A percentile compares a stretch with the other conserved stretches of the same genome.
phyloP scores from a whole-genome alignment of 2,797 vertebrate genomes.

The Centroberyx gerrardi region DNA sequence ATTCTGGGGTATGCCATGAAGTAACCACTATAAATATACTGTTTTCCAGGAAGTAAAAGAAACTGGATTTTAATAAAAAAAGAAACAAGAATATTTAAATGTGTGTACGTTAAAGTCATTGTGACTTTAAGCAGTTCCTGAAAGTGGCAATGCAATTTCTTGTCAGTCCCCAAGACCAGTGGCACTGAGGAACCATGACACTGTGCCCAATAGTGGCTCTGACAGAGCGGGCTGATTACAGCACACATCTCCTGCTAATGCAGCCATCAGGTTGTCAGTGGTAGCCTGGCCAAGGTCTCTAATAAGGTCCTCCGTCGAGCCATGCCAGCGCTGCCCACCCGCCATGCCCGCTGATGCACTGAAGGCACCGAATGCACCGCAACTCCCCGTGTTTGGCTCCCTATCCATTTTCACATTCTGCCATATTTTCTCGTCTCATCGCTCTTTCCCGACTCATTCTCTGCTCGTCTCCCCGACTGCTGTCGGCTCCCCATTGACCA shows the following conservation, averaged over 20 bases:
- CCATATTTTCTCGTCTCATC: not conserved
- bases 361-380: not conserved
- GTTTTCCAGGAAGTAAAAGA: too few relatives aligned
- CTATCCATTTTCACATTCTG: not conserved
- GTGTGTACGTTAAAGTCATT: too few relatives aligned
- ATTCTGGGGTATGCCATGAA: too few relatives aligned
- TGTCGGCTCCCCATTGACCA: too few relatives aligned
- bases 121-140: too few relatives aligned
- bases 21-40: too few relatives aligned
- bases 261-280: not conserved
- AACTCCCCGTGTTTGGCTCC: not conserved
- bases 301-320: not conserved
- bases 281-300: slow-evolving; percentile 4
- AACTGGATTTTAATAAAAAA: too few relatives aligned
- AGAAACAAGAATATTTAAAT: too few relatives aligned
- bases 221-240: slow-evolving; percentile 3
- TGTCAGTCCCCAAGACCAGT: not conserved
- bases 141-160: too few relatives aligned
- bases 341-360: too few relatives aligned
- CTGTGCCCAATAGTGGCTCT: not conserved
- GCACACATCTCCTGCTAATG: slow-evolving; percentile 3
- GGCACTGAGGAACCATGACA: not conserved
- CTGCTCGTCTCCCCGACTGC: too few relatives aligned
- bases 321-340: not conserved
- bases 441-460: too few relatives aligned